Evolutionary conservation across 2,797 vertebrate genomes (phyloP).

Genomic region (Craterocephalus amniculus): DNA sequence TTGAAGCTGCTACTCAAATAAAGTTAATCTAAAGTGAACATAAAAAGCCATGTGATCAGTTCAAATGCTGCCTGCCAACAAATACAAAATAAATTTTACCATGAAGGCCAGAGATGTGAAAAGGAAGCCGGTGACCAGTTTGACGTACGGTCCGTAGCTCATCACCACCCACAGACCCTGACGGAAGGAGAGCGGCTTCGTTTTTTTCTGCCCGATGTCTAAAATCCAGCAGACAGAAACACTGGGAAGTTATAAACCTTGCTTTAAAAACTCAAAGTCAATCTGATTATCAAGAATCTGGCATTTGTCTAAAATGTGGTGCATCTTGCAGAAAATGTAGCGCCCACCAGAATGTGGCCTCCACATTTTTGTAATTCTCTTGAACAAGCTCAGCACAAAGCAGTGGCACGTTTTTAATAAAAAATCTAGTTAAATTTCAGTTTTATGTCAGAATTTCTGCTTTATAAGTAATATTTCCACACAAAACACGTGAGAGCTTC

Average conservation of each 20-base stretch:
- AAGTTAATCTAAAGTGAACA: neutral
- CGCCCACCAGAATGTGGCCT: neutral
- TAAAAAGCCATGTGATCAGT: neutral
- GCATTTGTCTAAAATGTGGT: neutral
- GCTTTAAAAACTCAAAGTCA: neutral
- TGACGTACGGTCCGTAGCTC: constrained; percentile 89
- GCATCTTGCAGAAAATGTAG: neutral
- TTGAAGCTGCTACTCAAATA: neutral
- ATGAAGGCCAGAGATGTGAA: constrained; percentile 95
- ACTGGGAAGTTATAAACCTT: neutral
- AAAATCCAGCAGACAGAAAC: constrained; percentile 15
- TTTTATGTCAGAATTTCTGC: neutral
- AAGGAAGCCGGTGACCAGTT: constrained; percentile 91
- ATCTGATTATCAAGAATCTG: neutral
- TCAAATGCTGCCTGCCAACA: neutral
- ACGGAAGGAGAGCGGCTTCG: constrained; percentile 82
- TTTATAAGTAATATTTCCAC: neutral
- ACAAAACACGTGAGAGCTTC: neutral
- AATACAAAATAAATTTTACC: constrained; percentile 78
- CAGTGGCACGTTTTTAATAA: no score
- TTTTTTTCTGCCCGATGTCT: constrained; percentile 79
- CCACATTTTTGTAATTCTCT: neutral
- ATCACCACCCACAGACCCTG: constrained; percentile 89
- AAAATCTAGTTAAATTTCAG: no score
- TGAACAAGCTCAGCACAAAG: neutral